Conservation (phyloP, 2,113 vertebrate species). For the Zapus hudsonius region DNA sequence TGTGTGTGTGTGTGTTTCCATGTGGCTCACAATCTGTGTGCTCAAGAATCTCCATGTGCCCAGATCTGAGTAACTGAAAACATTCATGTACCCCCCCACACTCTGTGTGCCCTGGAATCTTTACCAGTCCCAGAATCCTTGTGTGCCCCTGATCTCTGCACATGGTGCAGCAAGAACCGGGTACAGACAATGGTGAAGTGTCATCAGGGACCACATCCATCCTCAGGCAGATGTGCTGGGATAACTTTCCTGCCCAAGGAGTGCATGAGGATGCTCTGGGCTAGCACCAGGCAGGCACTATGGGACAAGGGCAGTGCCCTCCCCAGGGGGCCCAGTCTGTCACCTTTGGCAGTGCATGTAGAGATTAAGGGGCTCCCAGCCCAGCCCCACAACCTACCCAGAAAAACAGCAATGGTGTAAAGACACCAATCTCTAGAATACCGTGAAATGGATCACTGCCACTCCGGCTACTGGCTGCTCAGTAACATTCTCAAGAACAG, state of each 20-base stretch:
- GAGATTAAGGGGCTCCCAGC: neutral
- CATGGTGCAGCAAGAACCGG: neutral
- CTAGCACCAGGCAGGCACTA: neutral
- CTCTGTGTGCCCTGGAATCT: neutral
- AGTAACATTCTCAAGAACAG: neutral
- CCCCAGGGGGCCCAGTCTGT: neutral
- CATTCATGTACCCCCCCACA: neutral
- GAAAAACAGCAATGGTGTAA: neutral
- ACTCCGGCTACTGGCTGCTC: neutral
- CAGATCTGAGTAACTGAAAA: neutral
- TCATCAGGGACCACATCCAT: fast-evolving
- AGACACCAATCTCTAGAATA: neutral
- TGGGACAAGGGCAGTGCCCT: neutral
- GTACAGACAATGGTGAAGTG: neutral
- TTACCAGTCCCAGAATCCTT: neutral
- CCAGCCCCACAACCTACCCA: neutral
- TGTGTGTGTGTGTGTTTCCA: no score
- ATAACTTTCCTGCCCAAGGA: neutral
- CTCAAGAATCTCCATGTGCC: neutral
- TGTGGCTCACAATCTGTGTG: neutral
- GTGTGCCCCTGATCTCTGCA: no score
- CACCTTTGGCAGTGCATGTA: neutral
- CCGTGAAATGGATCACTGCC: neutral
- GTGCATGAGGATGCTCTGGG: neutral
- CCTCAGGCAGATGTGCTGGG: neutral